These are phyloP conservation scores for Anoplopoma fimbria DNA, from an alignment of 2,113 vertebrate species.

Conservation along the genomic window DNA sequence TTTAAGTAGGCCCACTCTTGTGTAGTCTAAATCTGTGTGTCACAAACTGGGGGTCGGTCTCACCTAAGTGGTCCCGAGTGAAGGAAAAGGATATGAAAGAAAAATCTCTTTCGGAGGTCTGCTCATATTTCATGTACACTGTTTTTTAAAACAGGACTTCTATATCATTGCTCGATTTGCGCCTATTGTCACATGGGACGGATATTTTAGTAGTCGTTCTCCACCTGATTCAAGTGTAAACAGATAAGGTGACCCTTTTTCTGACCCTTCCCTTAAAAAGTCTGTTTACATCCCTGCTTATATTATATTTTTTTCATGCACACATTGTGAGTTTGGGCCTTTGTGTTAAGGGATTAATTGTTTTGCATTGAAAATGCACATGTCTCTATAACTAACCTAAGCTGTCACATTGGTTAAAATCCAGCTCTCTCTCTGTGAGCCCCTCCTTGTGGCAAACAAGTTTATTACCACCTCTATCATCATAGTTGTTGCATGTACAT, in stretches of 20 bases:
- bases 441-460: constrained; percentile 73
- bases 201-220: not conserved
- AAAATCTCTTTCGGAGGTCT: not conserved
- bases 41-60: not conserved
- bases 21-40: constrained; percentile 1
- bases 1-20: not conserved
- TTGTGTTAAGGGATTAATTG: not conserved
- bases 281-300: not conserved
- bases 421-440: constrained; percentile 52
- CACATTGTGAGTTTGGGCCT: not conserved
- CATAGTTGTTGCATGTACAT: not conserved
- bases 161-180: not conserved
- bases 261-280: not conserved
- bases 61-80: not conserved
- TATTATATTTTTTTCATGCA: not conserved
- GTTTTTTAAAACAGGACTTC: not conserved
- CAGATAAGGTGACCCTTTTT: not conserved
- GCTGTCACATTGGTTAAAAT: not conserved
- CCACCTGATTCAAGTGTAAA: not conserved
- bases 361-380: not conserved
- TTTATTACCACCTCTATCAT: constrained; percentile 47
- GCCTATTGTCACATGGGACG: not conserved
- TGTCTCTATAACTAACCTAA: not conserved
- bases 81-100: not conserved
- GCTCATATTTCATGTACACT: not conserved